phyloP scores from a whole-genome alignment of 1,140 invertebrate genomes.

The Dysdera silvatica region DNA sequence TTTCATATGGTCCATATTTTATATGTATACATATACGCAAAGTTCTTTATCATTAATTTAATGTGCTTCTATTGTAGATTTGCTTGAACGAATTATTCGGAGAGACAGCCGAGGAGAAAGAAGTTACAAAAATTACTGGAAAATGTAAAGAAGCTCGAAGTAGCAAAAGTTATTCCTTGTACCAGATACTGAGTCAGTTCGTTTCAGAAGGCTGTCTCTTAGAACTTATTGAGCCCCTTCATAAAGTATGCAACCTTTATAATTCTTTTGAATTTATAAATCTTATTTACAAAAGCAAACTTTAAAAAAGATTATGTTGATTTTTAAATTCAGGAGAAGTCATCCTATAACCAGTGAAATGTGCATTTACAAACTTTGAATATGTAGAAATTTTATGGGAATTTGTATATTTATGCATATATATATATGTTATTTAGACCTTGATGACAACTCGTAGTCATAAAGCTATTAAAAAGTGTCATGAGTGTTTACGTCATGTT shows the following conservation, averaged over 20 bases:
- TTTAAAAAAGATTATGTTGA: neutral
- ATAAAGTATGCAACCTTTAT: constrained; percentile 52
- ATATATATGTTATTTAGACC: constrained; percentile 40
- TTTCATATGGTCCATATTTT: no score
- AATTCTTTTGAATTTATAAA: neutral
- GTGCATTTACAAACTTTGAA: no score
- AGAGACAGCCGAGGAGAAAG: constrained; percentile 79
- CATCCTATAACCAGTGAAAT: no score
- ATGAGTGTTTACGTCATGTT: constrained; percentile 68
- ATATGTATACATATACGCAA: no score
- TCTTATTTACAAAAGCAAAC: neutral
- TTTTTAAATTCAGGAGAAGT: no score
- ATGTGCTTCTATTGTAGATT: constrained; percentile 46
- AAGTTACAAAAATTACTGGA: constrained; percentile 68
- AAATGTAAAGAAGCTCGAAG: constrained; percentile 56
- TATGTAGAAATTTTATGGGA: neutral
- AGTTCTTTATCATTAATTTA: neutral
- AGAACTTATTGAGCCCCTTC: constrained; percentile 70
- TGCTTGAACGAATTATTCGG: constrained; percentile 85
- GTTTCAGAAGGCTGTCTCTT: constrained; percentile 66
- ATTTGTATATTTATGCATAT: constrained; percentile 14
- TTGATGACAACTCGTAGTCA: constrained; percentile 65
- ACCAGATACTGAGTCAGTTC: constrained; percentile 69
- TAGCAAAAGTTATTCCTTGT: constrained; percentile 76
- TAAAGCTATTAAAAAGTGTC: constrained; percentile 68